Base-by-base conservation (phyloP, 2,797 vertebrate genomes). In the Numenius phaeopus region DNA sequence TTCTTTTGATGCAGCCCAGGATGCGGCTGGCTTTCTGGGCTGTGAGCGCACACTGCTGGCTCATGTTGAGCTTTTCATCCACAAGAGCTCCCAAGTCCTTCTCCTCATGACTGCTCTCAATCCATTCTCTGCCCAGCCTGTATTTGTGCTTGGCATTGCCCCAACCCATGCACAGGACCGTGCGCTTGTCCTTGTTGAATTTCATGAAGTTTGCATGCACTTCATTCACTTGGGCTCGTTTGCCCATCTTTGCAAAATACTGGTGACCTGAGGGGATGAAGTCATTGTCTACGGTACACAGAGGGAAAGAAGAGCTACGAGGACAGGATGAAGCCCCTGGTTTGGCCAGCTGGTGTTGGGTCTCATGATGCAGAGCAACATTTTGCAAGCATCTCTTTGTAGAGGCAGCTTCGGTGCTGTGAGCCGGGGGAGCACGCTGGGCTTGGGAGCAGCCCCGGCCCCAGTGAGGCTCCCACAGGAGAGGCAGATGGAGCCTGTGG, bases 401-500 rank as follows among this genome's bases (percentile, higher is more conserved):
- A 75, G 72, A 39, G 67, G 46, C 40, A 52, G 71, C 34, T 44
- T 42, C 3, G 5, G 40, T 58, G 40, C n/a, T 4, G 13, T 19
- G 44, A 72, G 57, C 30, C 2, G 3, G 72, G 10, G 7, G 14
- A 62, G 49, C 0, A 0, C 1, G 4, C 69, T 29, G 52, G 42
- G 64, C 52, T 40, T 1, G 4, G 75, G 42, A 77, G 20, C 79
- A 71, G 47, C 59, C 47, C 49, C 1, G 1, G 27, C 10, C 18
- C 3, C 14, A 10, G 37, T 0, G 3, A 91, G 58, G 50, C 42
- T 92, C 69, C 47, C 2, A 1, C 37, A 34, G 64, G n/a, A 91
- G 52, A 37, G 66, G 76, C 76, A 94, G 66, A 83, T 22, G 61
- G 91, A 94, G 61, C 65, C 44, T 2, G 0, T 2, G 39, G 87